Conservation (phyloP, 2,797 vertebrate species). For the Parambassis ranga region DNA sequence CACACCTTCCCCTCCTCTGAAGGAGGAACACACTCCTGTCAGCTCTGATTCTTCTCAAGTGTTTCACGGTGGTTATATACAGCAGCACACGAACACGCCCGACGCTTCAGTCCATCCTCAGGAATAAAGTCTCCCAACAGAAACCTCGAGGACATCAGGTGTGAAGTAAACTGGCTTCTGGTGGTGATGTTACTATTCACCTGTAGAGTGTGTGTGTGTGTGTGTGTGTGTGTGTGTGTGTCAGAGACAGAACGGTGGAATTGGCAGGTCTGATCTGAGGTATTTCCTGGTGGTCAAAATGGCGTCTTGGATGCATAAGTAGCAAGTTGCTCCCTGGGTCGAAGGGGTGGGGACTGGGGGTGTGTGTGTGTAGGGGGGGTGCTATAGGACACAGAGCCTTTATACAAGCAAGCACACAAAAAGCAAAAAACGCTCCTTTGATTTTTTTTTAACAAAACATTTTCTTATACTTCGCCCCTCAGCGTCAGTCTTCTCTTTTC, state of each 20-base stretch:
- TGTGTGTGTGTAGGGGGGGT: slow-evolving; percentile 72
- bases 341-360: slow-evolving; percentile 23
- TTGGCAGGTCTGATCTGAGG: slow-evolving; percentile 76
- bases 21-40: slow-evolving; percentile 17
- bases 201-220: too few species aligned
- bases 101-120: not conserved
- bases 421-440: not conserved
- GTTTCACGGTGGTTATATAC: slow-evolving; percentile 70
- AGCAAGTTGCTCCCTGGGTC: slow-evolving; percentile 70
- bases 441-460: slow-evolving; percentile 19
- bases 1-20: too few species aligned
- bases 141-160: slow-evolving; percentile 57
- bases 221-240: too few species aligned
- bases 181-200: too few species aligned
- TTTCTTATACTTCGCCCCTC: slow-evolving; percentile 14
- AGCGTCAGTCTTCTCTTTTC: slow-evolving; percentile 28
- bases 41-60: slow-evolving; percentile 49
- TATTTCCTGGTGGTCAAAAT: slow-evolving; percentile 76
- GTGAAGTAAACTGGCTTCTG: slow-evolving; percentile 55
- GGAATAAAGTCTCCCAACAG: too few species aligned
- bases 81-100: slow-evolving; percentile 46
- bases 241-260: not conserved
- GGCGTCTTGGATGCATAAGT: slow-evolving; percentile 81
- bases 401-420: slow-evolving; percentile 80
- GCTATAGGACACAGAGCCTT: slow-evolving; percentile 81